Evolutionary conservation across 2,888 invertebrate genomes (phyloP).

Genomic region (Phortica okadai): DNA sequence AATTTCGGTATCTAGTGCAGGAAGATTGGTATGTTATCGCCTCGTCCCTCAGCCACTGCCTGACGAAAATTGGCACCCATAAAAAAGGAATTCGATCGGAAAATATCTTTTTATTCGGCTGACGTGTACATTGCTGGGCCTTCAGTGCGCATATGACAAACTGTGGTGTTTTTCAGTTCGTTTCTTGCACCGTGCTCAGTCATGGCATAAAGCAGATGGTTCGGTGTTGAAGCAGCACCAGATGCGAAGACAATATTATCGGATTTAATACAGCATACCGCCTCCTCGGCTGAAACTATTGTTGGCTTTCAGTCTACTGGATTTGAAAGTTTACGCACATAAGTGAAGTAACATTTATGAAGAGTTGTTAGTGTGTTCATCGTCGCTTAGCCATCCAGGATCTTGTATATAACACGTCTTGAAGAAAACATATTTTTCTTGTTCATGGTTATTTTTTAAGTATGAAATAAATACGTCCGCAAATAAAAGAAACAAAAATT

Average conservation of each 20-base stretch:
- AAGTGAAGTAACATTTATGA: slow-evolving; percentile 83
- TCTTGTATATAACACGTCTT: background rate
- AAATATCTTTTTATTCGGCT: slow-evolving; percentile 78
- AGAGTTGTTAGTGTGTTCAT: slow-evolving; percentile 55
- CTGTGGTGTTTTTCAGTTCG: slow-evolving; percentile 84
- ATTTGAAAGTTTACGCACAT: slow-evolving; percentile 88
- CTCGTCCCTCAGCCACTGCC: slow-evolving; percentile 91
- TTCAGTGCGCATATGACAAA: slow-evolving; percentile 96
- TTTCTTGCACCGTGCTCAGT: slow-evolving; percentile 85
- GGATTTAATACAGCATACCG: slow-evolving; percentile 87
- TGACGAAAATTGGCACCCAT: slow-evolving; percentile 95
- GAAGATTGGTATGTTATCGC: slow-evolving; percentile 94
- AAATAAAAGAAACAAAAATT: too few species aligned
- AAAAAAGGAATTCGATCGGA: slow-evolving; percentile 91
- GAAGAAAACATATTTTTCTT: too few species aligned
- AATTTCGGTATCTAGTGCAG: slow-evolving; percentile 94
- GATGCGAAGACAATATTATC: slow-evolving; percentile 92
- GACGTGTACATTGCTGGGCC: slow-evolving; percentile 73
- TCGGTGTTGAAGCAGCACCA: slow-evolving; percentile 95
- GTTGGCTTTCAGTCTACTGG: slow-evolving; percentile 86
- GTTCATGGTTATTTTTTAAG: too few species aligned
- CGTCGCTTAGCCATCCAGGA: slow-evolving; percentile 35
- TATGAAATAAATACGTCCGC: too few species aligned
- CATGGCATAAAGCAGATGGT: slow-evolving; percentile 88
- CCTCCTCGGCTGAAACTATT: slow-evolving; percentile 85